Base-by-base conservation (phyloP, 1,140 invertebrate genomes). In the Drosophila melanogaster region DNA sequence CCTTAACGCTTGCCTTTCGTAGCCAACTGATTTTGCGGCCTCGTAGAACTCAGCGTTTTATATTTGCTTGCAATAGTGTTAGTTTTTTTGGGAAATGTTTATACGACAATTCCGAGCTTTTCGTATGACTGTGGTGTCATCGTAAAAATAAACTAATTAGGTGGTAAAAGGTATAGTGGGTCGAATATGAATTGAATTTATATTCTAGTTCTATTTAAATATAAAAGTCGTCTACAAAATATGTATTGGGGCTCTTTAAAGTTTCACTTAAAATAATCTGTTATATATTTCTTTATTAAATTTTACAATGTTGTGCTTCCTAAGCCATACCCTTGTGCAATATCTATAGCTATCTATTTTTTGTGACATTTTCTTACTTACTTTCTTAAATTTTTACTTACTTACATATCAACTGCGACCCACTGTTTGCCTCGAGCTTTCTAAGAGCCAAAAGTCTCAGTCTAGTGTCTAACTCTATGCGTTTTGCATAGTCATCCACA, bases 401-500 rank as follows among this genome's bases (percentile, higher is more conserved):
- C n/a, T 2, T 0, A 0, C 3, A 19, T 12, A 5, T 22, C 2
- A 33, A 17, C 10, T 14, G 4, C 2, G 46, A 19, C 14, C 54
- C 66, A 72, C 66, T 44, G 67, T 70, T 30, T 8, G 15, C 11
- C 33, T 6, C 14, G 14, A 47, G 43, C 58, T 49, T 62, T 17
- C 44, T 30, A 4, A 33, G 35, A 14, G 58, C 33, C 15, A 33
- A 53, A 30, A 33, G 41, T 11, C 12, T 12, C n/a, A 22, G 30
- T 14, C 33, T n/a, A 50, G 46, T 40, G n/a, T 70, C 19, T n/a
- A n/a, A 22, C 51, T 11, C 4, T 17, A 12, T 11, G 4, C 3
- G 15, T 75, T 72, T 46, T 58, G 60, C 71, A 53, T 6, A 46
- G 72, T 75, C 71, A 75, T 58, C 30, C 15, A 8, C 22, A 43